Percentiles rank a stretch among this genome's conserved stretches.
These are phyloP conservation scores for Leptopilina myrica DNA, from an alignment of 2,888 invertebrate species.

Conservation along the genomic window DNA sequence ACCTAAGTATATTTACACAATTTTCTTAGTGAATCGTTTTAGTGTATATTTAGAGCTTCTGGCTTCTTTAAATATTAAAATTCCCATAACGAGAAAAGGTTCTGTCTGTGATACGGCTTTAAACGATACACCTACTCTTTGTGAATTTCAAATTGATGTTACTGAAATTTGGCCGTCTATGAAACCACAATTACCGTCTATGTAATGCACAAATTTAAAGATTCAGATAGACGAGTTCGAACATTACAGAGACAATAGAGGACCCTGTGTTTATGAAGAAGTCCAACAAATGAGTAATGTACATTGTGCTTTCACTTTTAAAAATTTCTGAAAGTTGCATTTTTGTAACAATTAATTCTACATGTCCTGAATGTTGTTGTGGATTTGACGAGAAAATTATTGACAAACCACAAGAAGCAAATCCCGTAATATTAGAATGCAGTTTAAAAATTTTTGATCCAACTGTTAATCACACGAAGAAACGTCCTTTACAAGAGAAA, in stretches of 20 bases:
- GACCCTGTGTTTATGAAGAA: not conserved
- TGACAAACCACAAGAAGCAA: not conserved
- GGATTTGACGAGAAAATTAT: not conserved
- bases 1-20: no score
- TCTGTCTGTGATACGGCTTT: not conserved
- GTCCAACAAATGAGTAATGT: not conserved
- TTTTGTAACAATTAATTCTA: not conserved
- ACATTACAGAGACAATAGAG: not conserved
- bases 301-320: not conserved
- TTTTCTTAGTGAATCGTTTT: no score
- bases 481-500: no score
- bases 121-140: not conserved
- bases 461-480: no score
- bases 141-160: not conserved
- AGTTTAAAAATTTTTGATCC: no score
- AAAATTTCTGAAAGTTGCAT: not conserved
- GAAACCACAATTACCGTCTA: not conserved
- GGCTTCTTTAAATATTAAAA: conserved; percentile 15
- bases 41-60: conserved; percentile 8
- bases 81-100: not conserved
- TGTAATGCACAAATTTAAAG: not conserved
- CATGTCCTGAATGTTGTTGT: not conserved
- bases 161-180: not conserved
- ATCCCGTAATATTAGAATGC: not conserved
- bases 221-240: not conserved